Evolutionary conservation across 2,113 vertebrate species (phyloP).

Genomic region (Catharus bicknelli): DNA sequence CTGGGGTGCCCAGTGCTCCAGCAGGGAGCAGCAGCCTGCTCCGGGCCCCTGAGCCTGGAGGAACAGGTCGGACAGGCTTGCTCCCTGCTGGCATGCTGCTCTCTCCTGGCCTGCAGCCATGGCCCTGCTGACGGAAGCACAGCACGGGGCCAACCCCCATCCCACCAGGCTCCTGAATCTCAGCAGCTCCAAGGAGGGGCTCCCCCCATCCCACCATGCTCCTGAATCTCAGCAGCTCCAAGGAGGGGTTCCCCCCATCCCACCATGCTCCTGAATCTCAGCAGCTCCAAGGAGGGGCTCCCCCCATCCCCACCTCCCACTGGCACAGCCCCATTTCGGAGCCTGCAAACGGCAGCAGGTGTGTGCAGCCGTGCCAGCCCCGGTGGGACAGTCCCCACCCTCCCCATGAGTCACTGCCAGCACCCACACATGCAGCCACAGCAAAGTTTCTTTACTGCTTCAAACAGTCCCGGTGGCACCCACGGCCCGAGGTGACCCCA

Average conservation of each 20-base stretch:
- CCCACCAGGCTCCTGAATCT: accelerated
- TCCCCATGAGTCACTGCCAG: background rate
- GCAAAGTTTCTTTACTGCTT: conserved; percentile 41
- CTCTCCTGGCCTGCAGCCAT: background rate
- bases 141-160: background rate
- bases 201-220: accelerated
- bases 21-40: background rate
- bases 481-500: accelerated
- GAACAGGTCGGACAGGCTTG: conserved; percentile 33
- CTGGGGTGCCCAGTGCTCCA: accelerated
- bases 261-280: accelerated
- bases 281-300: accelerated
- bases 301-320: background rate
- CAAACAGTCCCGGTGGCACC: background rate
- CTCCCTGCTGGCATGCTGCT: background rate
- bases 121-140: accelerated
- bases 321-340: accelerated
- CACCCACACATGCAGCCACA: background rate
- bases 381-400: accelerated
- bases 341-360: accelerated
- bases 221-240: accelerated
- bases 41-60: background rate
- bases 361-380: accelerated
- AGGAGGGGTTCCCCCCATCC: accelerated
- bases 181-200: accelerated